Evolutionary conservation across 2,888 invertebrate genomes (phyloP).

Genomic region (Cryptosula pallasiana): DNA sequence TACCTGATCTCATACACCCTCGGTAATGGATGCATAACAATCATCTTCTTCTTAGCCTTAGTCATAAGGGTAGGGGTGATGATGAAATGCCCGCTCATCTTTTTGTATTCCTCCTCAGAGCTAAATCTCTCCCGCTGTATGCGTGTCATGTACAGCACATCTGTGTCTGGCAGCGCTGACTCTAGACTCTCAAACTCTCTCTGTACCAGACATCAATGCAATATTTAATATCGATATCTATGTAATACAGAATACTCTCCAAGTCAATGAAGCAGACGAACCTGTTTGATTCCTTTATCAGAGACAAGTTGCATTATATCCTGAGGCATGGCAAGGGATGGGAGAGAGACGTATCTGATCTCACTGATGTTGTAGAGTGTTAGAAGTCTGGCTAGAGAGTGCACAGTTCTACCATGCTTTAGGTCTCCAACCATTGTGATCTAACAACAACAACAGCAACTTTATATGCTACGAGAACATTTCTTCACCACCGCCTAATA

Average conservation of each 20-base stretch:
- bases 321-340: conserved; percentile 82
- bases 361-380: conserved; percentile 84
- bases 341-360: conserved; percentile 83
- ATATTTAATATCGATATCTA: background rate
- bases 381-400: conserved; percentile 86
- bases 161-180: conserved; percentile 82
- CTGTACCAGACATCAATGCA: conserved; percentile 32
- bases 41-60: conserved; percentile 83
- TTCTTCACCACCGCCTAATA: too few species aligned
- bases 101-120: conserved; percentile 75
- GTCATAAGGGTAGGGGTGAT: conserved; percentile 95
- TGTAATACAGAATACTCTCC: too few species aligned
- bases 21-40: conserved; percentile 95
- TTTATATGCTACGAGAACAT: too few species aligned
- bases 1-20: conserved; percentile 80
- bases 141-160: conserved; percentile 96
- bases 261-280: too few species aligned
- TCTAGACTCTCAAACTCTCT: conserved; percentile 61
- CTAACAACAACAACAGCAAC: too few species aligned
- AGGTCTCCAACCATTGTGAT: conserved; percentile 98
- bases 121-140: conserved; percentile 90
- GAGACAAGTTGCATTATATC: conserved; percentile 74
- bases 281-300: conserved; percentile 73
- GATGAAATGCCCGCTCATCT: conserved; percentile 77
- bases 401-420: conserved; percentile 95